Evolutionary conservation across 1,140 invertebrate genomes (phyloP).

Genomic region (Adoxophyes honmai): DNA sequence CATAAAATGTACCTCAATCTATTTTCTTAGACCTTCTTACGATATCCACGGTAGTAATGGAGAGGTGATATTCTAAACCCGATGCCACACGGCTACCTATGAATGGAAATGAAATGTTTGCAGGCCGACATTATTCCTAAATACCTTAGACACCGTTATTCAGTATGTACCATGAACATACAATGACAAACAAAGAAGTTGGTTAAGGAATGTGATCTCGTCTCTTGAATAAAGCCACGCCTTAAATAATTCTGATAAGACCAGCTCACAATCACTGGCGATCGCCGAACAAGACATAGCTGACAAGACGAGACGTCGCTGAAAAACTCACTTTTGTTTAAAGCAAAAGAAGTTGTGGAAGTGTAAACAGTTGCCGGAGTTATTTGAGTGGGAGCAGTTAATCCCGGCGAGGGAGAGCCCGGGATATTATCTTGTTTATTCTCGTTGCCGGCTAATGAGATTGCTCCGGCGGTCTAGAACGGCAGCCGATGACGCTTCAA

Average conservation of each 20-base stretch:
- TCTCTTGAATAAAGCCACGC: no score
- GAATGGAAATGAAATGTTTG: no score
- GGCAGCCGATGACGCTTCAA: background rate
- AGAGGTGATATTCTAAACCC: no score
- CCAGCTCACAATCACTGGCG: background rate
- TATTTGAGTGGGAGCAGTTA: background rate
- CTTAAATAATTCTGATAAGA: no score
- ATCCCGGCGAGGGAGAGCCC: background rate
- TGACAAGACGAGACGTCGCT: background rate
- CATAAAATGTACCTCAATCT: no score
- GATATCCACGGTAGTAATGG: no score
- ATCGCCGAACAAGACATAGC: constrained; percentile 1
- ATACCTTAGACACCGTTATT: background rate
- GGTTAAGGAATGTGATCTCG: no score
- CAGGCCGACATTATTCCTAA: background rate
- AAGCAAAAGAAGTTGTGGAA: constrained; percentile 3
- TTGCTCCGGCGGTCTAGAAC: background rate
- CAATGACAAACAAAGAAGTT: background rate
- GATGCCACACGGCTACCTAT: no score
- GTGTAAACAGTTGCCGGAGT: background rate
- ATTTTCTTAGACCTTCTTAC: no score
- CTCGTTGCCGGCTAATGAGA: background rate
- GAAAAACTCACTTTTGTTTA: constrained; percentile 3
- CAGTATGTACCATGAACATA: background rate
- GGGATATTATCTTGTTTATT: constrained; percentile 11